phyloP scores from a whole-genome alignment of 2,888 invertebrate genomes.

The Cephus pulcher region DNA sequence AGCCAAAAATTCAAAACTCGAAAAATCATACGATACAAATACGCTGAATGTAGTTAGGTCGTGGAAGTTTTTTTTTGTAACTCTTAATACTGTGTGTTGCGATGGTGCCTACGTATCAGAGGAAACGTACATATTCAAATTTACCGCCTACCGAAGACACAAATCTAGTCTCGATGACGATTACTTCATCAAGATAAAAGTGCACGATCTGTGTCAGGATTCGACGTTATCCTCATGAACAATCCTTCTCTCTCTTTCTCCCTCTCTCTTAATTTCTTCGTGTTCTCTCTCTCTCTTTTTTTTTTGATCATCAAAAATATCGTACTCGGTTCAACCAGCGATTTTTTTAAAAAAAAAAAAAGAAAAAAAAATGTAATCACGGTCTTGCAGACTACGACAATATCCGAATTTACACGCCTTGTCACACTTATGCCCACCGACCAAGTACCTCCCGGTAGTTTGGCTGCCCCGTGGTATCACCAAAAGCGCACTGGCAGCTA shows the following conservation, averaged over 20 bases:
- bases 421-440: conserved; percentile 64
- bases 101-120: conserved; percentile 43
- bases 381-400: conserved; percentile 7
- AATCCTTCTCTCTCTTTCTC: neutral
- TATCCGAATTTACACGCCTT: conserved; percentile 54
- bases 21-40: conserved; percentile 8
- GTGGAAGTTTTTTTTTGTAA: conserved; percentile 17
- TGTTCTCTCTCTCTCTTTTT: neutral
- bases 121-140: conserved; percentile 65
- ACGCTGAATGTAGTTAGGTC: conserved; percentile 55
- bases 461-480: neutral
- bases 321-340: neutral
- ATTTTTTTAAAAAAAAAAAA: neutral
- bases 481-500: neutral
- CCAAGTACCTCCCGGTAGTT: conserved; percentile 45
- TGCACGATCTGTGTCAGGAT: neutral
- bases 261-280: conserved; percentile 29
- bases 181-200: neutral
- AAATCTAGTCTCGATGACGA: neutral
- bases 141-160: neutral
- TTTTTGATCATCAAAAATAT: conserved; percentile 17
- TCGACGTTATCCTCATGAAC: neutral
- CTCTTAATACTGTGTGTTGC: conserved; percentile 21
- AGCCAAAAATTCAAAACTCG: conserved; percentile 14
- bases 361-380: neutral